A percentile compares a stretch with the other conserved stretches of the same genome.
These are phyloP conservation scores for Calliphora vomitoria DNA, from an alignment of 2,888 invertebrate species.

Conservation along the genomic window DNA sequence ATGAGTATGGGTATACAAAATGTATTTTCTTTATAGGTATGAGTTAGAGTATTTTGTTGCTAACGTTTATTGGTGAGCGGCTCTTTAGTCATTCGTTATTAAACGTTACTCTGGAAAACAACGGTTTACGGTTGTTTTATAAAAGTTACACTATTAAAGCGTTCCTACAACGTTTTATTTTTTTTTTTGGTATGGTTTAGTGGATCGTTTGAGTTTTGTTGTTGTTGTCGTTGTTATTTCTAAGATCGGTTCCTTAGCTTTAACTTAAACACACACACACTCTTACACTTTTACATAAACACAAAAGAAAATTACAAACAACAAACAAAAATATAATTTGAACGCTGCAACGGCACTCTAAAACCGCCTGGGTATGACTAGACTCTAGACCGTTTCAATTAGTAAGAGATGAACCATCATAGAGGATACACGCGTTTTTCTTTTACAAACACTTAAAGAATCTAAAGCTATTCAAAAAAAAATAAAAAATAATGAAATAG, in stretches of 20 bases:
- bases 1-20: background rate
- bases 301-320: constrained; percentile 44
- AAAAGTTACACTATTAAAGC: constrained; percentile 63
- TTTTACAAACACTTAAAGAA: constrained; percentile 74
- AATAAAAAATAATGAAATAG: constrained; percentile 60
- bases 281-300: constrained; percentile 18
- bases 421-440: constrained; percentile 84
- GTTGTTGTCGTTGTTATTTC: constrained; percentile 43
- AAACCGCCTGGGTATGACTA: constrained; percentile 81
- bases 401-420: constrained; percentile 85
- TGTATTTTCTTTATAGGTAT: background rate
- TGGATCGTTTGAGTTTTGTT: constrained; percentile 57
- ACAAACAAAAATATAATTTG: constrained; percentile 15
- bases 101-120: constrained; percentile 71
- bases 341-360: constrained; percentile 77
- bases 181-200: constrained; percentile 46
- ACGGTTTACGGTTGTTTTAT: constrained; percentile 70
- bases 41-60: constrained; percentile 31
- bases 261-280: constrained; percentile 36
- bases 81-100: constrained; percentile 71
- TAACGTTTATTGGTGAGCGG: constrained; percentile 60
- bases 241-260: constrained; percentile 68
- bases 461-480: constrained; percentile 40
- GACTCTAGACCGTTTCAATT: constrained; percentile 82
- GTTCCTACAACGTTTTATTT: constrained; percentile 70